Percentiles rank a stretch among this genome's conserved stretches.
Conservation (phyloP, 2,888 invertebrate genomes). For the Trachelus stipa region DNA sequence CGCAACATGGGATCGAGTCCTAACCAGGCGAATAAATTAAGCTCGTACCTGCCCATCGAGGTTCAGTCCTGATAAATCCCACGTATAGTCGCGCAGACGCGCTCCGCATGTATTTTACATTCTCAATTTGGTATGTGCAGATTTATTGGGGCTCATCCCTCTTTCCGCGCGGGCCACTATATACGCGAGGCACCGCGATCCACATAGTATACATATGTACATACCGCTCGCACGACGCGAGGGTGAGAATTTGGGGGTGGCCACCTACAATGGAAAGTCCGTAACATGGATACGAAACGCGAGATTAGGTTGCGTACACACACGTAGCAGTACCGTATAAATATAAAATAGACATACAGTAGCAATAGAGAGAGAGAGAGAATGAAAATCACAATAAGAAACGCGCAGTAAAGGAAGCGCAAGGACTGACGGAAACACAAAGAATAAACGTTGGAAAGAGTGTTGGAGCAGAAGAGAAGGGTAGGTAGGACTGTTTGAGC, state of each 20-base stretch:
- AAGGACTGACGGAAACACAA: not conserved
- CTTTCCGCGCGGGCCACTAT: not conserved
- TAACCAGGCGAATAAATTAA: slow-evolving; percentile 49
- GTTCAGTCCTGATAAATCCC: slow-evolving; percentile 56
- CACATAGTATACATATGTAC: slow-evolving; percentile 9
- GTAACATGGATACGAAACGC: slow-evolving; percentile 36
- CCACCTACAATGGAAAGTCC: slow-evolving; percentile 38
- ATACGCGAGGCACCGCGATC: not conserved
- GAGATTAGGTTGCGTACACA: slow-evolving; percentile 23
- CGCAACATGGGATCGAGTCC: slow-evolving; percentile 26
- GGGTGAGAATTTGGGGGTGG: slow-evolving; percentile 31
- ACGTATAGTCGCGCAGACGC: slow-evolving; percentile 42
- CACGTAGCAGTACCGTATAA: not conserved
- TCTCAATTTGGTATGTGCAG: slow-evolving; percentile 61
- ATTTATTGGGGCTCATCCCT: slow-evolving; percentile 54
- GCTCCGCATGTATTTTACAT: slow-evolving; percentile 59
- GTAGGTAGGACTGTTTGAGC: not conserved
- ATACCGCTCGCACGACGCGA: slow-evolving; percentile 20
- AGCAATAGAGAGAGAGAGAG: slow-evolving; percentile 16
- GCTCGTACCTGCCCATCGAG: slow-evolving; percentile 51
- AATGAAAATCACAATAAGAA: not conserved
- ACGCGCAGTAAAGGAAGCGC: not conserved
- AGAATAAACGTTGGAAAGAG: not conserved
- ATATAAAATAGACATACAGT: slow-evolving; percentile 5
- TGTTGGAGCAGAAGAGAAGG: not conserved